phyloP scores from a whole-genome alignment of 2,113 vertebrate genomes.

The Strix uralensis region DNA sequence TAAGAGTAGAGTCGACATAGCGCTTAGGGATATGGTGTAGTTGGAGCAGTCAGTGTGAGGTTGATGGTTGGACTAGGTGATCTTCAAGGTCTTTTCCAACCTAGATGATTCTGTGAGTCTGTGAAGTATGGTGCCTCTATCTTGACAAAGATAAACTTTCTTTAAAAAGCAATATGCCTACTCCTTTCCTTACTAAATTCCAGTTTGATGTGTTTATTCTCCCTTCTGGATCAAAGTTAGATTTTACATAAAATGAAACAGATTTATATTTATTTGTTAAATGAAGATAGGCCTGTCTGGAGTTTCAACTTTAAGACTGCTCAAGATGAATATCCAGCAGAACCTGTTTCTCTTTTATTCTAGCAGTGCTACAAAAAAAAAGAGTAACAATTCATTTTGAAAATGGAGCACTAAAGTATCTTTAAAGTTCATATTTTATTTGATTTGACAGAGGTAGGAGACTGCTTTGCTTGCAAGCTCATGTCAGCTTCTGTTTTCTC shows the following conservation, averaged over 20 bases:
- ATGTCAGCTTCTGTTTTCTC: slow-evolving; percentile 29
- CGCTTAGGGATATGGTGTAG: no score
- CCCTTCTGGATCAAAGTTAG: not conserved
- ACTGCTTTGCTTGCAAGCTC: slow-evolving; percentile 36
- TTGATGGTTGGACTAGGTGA: no score
- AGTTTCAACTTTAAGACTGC: not conserved
- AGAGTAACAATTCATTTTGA: not conserved
- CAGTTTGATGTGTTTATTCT: not conserved
- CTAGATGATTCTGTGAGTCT: no score
- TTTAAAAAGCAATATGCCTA: not conserved
- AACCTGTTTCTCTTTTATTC: not conserved
- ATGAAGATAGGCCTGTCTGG: not conserved
- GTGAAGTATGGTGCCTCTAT: not conserved
- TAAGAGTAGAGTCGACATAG: no score
- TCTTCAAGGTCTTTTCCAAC: no score
- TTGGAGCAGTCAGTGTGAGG: no score
- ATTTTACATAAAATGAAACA: slow-evolving; percentile 6
- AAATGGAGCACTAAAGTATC: not conserved
- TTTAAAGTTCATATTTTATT: slow-evolving; percentile 57
- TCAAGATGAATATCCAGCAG: not conserved
- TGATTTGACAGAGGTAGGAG: slow-evolving; percentile 33
- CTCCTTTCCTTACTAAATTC: not conserved
- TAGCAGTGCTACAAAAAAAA: not conserved
- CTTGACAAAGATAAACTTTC: not conserved
- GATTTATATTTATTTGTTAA: slow-evolving; percentile 10